Evolutionary conservation across 1,140 invertebrate species (phyloP).

Genomic region (Pogonomyrmex barbatus): DNA sequence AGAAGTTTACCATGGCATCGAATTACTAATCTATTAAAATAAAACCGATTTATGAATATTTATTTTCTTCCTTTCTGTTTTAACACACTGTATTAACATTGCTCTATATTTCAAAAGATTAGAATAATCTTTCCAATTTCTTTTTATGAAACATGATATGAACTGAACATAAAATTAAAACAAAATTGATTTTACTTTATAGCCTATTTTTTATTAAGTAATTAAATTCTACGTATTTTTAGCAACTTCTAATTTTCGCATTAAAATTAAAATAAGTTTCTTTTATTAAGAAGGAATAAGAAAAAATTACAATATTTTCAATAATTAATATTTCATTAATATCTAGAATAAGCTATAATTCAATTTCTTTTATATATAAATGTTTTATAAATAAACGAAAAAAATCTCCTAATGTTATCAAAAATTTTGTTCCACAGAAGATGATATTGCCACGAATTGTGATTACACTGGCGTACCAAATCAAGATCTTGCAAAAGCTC

Average conservation of each 20-base stretch:
- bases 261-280: background rate
- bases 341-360: background rate
- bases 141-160: background rate
- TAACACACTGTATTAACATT: background rate
- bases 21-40: background rate
- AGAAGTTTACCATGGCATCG: background rate
- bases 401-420: background rate
- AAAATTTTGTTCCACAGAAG: conserved; percentile 81
- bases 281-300: background rate
- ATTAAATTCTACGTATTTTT: background rate
- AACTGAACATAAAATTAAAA: background rate
- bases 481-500: conserved; percentile 88
- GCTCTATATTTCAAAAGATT: background rate
- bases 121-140: conserved; percentile 17
- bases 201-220: background rate
- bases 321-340: background rate
- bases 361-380: background rate
- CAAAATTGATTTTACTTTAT: background rate
- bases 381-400: background rate
- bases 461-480: conserved; percentile 89
- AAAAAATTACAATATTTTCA: background rate
- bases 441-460: conserved; percentile 84
- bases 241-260: background rate
- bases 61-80: background rate
- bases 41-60: conserved; percentile 1